These are phyloP conservation scores for Escarpia spicata DNA, from an alignment of 2,888 invertebrate genomes.

Conservation along the genomic window DNA sequence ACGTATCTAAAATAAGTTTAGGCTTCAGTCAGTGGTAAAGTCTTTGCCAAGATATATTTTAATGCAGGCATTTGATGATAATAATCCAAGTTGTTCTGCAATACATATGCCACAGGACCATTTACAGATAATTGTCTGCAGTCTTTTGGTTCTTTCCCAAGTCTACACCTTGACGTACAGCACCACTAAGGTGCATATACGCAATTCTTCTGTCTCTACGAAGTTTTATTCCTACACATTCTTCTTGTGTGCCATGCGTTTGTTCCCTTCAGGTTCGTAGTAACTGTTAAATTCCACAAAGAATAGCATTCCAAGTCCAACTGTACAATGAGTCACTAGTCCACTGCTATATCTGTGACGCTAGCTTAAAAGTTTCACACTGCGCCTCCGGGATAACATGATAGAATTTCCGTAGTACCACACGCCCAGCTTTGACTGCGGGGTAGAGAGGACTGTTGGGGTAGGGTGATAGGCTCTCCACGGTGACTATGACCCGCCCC, in stretches of 20 bases:
- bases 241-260: neutral
- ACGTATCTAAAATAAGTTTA: neutral
- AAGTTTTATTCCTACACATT: neutral
- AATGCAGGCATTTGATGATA: neutral
- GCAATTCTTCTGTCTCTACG: neutral
- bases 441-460: conserved; percentile 81
- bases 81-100: neutral
- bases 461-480: conserved; percentile 82
- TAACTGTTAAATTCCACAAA: neutral
- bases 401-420: conserved; percentile 84
- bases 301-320: neutral
- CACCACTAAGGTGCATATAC: neutral
- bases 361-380: conserved; percentile 38
- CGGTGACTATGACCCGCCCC: conserved; percentile 82
- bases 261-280: neutral
- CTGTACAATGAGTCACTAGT: neutral
- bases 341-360: conserved; percentile 25
- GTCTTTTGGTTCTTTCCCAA: neutral
- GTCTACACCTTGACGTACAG: neutral
- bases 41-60: neutral
- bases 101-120: too few relatives aligned
- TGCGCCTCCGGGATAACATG: conserved; percentile 74
- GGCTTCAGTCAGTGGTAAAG: neutral
- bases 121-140: too few relatives aligned
- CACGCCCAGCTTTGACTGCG: conserved; percentile 70